Conservation (phyloP, 2,888 invertebrate species). For the Cosmopolites sordidus region DNA sequence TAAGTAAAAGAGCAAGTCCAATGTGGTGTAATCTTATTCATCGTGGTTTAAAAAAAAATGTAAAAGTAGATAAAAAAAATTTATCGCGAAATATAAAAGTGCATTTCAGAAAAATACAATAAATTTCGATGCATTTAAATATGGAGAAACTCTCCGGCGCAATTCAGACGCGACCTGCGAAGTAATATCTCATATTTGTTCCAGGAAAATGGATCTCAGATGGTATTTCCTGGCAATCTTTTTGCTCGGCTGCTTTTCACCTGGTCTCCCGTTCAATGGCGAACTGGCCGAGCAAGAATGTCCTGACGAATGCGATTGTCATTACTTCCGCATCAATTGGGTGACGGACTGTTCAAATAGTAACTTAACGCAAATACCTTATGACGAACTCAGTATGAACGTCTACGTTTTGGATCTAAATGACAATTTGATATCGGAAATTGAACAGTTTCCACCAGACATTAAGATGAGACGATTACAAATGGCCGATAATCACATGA, state of each 20-base stretch:
- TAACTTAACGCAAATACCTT: conserved; percentile 65
- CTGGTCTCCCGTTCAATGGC: conserved; percentile 51
- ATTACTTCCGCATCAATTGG: conserved; percentile 73
- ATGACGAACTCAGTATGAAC: conserved; percentile 63
- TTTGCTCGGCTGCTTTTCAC: conserved; percentile 17
- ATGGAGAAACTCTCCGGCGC: neutral
- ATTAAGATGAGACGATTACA: conserved; percentile 67
- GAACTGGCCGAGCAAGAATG: conserved; percentile 65
- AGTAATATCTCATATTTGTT: conserved; percentile 15
- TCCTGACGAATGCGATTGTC: conserved; percentile 70
- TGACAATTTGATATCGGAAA: conserved; percentile 60
- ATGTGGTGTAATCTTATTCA: no score
- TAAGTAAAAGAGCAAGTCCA: no score
- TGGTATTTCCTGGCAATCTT: conserved; percentile 19
- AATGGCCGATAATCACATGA: conserved; percentile 63
- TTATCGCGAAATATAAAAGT: neutral
- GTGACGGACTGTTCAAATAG: conserved; percentile 73
- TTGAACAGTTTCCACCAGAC: conserved; percentile 61
- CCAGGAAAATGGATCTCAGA: conserved; percentile 28
- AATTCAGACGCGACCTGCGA: neutral
- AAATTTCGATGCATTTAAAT: neutral
- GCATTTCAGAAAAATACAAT: neutral
- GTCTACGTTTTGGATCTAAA: conserved; percentile 69
- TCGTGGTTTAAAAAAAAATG: neutral
- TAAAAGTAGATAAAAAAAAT: neutral